Conservation (phyloP, 1,140 invertebrate genomes). For the Conus betulinus region DNA sequence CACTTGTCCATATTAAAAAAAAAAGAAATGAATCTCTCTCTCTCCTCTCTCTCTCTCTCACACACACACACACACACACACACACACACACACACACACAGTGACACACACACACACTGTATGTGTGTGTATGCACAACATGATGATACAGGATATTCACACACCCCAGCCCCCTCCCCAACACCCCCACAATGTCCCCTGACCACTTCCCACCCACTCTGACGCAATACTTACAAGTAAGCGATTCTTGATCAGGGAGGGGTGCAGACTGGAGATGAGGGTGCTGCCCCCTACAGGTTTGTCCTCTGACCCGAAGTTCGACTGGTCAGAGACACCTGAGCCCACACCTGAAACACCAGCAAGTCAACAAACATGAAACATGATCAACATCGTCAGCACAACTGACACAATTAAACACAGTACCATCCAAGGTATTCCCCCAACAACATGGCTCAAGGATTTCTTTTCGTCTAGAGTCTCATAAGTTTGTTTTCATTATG, state of each 20-base stretch:
- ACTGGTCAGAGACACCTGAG: background rate
- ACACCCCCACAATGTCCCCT: background rate
- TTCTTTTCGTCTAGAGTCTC: too few relatives aligned
- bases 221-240: background rate
- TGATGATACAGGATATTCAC: background rate
- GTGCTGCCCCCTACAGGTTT: background rate
- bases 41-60: too few relatives aligned
- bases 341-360: background rate
- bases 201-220: background rate
- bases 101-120: background rate
- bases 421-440: too few relatives aligned
- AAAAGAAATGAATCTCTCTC: background rate
- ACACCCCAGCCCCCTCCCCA: background rate
- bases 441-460: too few relatives aligned
- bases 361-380: too few relatives aligned
- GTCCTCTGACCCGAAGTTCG: background rate
- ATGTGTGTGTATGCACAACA: background rate
- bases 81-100: slow-evolving; percentile 1
- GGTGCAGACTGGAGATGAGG: slow-evolving; percentile 18
- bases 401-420: too few relatives aligned
- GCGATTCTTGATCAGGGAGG: background rate
- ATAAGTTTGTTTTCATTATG: too few relatives aligned
- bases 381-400: too few relatives aligned
- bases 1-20: background rate
- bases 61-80: background rate